Conservation (phyloP, 2,113 vertebrate species). For the Pseudonaja textilis region DNA sequence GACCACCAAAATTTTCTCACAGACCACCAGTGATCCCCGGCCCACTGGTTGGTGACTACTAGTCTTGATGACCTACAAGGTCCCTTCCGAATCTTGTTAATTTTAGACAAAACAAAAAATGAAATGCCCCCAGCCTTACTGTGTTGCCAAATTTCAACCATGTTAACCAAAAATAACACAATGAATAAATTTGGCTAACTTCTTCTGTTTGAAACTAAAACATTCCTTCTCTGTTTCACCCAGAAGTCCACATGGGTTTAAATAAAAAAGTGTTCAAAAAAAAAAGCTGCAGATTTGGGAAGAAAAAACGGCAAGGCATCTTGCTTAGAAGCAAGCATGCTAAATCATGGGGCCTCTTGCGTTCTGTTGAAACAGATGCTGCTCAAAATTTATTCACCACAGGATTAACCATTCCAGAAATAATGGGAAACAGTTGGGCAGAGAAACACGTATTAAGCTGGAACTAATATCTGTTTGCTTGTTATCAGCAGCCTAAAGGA, state of each 20-base stretch:
- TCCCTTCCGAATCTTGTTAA: too few species aligned
- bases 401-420: constrained; percentile 59
- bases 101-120: not conserved
- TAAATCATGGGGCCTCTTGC: constrained; percentile 53
- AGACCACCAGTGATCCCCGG: too few species aligned
- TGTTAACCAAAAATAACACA: constrained; percentile 62
- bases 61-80: too few species aligned
- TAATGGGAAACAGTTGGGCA: constrained; percentile 64
- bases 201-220: constrained; percentile 57
- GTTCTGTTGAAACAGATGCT: constrained; percentile 37
- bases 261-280: constrained; percentile 48
- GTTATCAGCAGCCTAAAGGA: constrained; percentile 52
- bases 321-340: constrained; percentile 37
- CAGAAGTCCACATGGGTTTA: not conserved
- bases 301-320: constrained; percentile 13
- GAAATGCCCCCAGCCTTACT: not conserved
- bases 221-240: constrained; percentile 49
- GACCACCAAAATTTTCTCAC: too few species aligned
- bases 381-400: constrained; percentile 57
- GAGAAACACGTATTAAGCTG: constrained; percentile 51
- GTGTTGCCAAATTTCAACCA: constrained; percentile 53
- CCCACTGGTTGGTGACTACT: too few species aligned
- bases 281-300: constrained; percentile 33
- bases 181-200: constrained; percentile 45
- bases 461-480: constrained; percentile 63